Base-by-base conservation (phyloP, 1,140 invertebrate genomes). In the Lordiphosa stackelbergi region DNA sequence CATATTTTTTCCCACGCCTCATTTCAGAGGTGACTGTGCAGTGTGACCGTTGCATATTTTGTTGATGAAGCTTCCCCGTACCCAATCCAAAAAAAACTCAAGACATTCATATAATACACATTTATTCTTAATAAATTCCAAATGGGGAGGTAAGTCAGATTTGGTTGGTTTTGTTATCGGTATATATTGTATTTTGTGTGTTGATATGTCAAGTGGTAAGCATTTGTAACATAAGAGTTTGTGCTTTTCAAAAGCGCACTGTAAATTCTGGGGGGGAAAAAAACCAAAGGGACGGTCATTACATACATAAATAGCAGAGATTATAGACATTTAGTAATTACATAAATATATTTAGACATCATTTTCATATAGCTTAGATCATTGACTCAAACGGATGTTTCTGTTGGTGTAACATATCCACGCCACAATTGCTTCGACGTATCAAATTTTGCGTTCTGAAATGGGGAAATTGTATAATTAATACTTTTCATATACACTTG, bases 331-430 rank as follows among this genome's bases (percentile, higher is more conserved):
- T 46, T 47, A 69, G 53, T 35, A 58, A 42, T 45, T 43, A 69
- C 54, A 69, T 47, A 43, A 71, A 49, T 40, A 31, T 11, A 24
- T 28, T 13, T 53, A 28, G n/a, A 58, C 31, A 59, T 49, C 63
- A 42, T 34, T 19, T 73, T 52, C 48, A 40, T 13, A 35, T 48
- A 19, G 4, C 12, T 51, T 83, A 85, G 54, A 85, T 85, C 71
- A 85, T 84, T 55, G 83, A 85, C 41, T 85, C 83, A 85, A 85
- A 85, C 83, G 70, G 83, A 79, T 65, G 83, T 85, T 85, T 85
- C 83, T 83, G 77, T 85, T 85, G 83, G 60, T 75, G 83, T 75
- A 68, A 83, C 53, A 79, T 73, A 85, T 85, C 83, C 83, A 60
- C 73, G 66, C 77, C 83, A 85, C 77, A 79, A 69, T 79, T 68